Evolutionary conservation across 2,888 invertebrate species (phyloP), one percentile per base, ranked within the genome.

Genomic region (Galeruca laticollis): DNA sequence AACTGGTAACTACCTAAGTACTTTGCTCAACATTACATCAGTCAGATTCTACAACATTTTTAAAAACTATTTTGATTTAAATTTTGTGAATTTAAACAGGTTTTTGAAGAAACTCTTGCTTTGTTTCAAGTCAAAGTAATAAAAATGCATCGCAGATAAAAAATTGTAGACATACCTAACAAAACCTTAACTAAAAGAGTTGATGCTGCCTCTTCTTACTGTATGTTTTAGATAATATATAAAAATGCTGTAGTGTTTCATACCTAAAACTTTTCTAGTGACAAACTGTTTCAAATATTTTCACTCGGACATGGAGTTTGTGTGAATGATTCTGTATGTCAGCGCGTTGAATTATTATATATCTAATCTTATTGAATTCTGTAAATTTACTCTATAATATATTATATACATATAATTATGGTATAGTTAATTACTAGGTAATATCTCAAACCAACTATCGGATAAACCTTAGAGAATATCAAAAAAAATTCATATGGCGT

Each of bases 341-440:
- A 81, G 84, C 81, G 83, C 82, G 82, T 83, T 84, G 81, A 84
- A 83, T 82, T 84, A 83, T 82, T 84, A 83, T 82, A 79, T 82
- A 82, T 83, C 81, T 83, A 84, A 84, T 84, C 83, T 83, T 84
- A 84, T 84, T 83, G 75, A 84, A 84, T 83, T 85, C 84, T 85
- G 85, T 85, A 85, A 85, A 85, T 84, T 85, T 85, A 84, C 84
- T 84, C 84, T 84, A 84, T 83, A 82, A 82, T 82, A 85, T 83
- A 82, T 82, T 79, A 83, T 83, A 84, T 84, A 84, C 80, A 85
- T 84, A 83, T 79, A 78, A 82, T 81, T 82, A 83, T 82, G 82
- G 79, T 82, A 83, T 82, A 83, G 83, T 83, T 84, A 82, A 84
- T 83, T 83, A 82, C 75, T 82, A 82, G 79, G 77, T 80, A 82